phyloP scores from a whole-genome alignment of 2,888 invertebrate species.

The Drosophila ezoana region DNA sequence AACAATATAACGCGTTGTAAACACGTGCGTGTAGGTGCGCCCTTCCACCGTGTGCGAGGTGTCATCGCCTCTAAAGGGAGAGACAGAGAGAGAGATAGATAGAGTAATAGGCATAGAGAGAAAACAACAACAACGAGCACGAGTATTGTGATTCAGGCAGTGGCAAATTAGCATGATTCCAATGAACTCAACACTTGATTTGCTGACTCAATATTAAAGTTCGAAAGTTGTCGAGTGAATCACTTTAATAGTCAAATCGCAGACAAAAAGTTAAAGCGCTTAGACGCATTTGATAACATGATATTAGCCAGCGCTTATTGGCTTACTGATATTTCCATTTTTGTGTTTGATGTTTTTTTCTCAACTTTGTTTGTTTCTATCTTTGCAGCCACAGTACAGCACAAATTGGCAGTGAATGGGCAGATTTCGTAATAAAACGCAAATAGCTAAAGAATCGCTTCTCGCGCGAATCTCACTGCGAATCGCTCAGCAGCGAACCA shows the following conservation, averaged over 20 bases:
- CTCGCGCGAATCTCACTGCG: conserved; percentile 39
- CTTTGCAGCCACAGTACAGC: conserved; percentile 51
- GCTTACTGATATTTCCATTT: conserved; percentile 46
- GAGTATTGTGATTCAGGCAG: conserved; percentile 37
- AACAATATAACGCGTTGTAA: conserved; percentile 21
- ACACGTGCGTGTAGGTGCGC: conserved; percentile 57
- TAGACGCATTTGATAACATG: conserved; percentile 61
- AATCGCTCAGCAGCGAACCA: conserved; percentile 35
- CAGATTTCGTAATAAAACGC: conserved; percentile 74
- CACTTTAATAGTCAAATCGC: conserved; percentile 50
- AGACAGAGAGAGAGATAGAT: neutral
- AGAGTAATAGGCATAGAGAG: neutral
- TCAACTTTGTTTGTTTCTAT: conserved; percentile 5
- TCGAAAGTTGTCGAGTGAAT: conserved; percentile 50
- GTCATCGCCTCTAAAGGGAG: conserved; percentile 16
- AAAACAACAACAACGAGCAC: neutral
- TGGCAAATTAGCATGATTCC: conserved; percentile 66
- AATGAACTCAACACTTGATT: conserved; percentile 51
- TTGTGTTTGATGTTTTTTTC: conserved; percentile 16
- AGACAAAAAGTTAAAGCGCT: conserved; percentile 21
- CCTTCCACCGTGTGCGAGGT: conserved; percentile 1
- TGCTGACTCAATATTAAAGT: conserved; percentile 63
- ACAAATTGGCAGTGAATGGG: conserved; percentile 71
- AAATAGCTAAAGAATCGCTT: conserved; percentile 44
- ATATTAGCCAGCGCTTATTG: conserved; percentile 39